Evolutionary conservation across 2,797 vertebrate genomes (phyloP).

Genomic region (Melanotaenia parkinsoni): DNA sequence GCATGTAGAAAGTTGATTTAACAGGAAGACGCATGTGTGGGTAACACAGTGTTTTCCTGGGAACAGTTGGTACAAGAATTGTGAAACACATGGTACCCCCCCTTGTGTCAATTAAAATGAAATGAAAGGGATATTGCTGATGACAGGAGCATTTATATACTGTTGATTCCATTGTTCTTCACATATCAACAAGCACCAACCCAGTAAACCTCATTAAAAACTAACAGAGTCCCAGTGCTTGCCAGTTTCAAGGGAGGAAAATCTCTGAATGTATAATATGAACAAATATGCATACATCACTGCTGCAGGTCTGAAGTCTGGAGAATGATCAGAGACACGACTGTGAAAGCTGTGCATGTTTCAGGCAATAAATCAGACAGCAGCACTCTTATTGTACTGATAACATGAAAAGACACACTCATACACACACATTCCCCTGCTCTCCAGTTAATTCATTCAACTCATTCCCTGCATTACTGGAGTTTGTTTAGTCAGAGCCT

Average conservation of each 20-base stretch:
- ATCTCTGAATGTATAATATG: constrained; percentile 40
- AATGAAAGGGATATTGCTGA: not conserved
- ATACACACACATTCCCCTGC: not conserved
- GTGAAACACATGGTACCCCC: not conserved
- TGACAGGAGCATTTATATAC: not conserved
- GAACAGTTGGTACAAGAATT: not conserved
- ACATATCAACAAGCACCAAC: constrained; percentile 1
- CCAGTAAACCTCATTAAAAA: constrained; percentile 31
- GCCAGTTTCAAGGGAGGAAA: constrained; percentile 36
- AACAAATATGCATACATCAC: constrained; percentile 6
- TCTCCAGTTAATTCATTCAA: constrained; percentile 40
- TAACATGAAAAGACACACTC: not conserved
- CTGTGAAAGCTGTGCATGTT: constrained; percentile 12
- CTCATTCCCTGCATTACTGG: not conserved
- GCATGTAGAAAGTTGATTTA: too few relatives aligned
- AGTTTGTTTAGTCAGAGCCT: constrained; percentile 30
- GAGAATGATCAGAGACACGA: constrained; percentile 42
- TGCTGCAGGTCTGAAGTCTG: constrained; percentile 21
- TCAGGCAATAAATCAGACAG: constrained; percentile 26
- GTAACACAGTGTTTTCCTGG: not conserved
- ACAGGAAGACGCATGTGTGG: not conserved
- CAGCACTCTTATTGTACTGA: constrained; percentile 10
- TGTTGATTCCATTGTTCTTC: constrained; percentile 4
- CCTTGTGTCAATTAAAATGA: not conserved
- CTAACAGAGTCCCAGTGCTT: constrained; percentile 31